These are phyloP conservation scores for Brachionus koreanus DNA, from an alignment of 1,140 invertebrate species.

Conservation along the genomic window DNA sequence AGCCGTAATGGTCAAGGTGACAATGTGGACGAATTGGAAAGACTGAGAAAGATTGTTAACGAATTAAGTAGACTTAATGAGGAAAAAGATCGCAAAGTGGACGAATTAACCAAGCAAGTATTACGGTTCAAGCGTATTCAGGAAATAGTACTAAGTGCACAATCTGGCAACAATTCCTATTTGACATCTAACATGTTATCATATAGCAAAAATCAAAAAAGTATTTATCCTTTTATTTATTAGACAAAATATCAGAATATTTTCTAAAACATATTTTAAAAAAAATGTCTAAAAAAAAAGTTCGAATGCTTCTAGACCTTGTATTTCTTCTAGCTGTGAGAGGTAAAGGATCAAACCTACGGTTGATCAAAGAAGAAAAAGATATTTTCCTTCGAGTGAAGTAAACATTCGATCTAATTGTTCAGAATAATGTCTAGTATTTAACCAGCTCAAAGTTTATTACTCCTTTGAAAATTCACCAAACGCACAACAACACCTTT, in stretches of 20 bases:
- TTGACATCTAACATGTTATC: background rate
- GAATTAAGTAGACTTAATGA: constrained; percentile 7
- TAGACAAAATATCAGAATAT: background rate
- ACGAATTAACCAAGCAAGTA: constrained; percentile 40
- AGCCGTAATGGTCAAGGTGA: background rate
- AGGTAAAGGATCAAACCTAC: too few relatives aligned
- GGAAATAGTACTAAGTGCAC: constrained; percentile 34
- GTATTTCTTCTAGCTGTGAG: too few relatives aligned
- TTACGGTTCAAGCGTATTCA: constrained; percentile 42
- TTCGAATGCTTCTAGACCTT: too few relatives aligned
- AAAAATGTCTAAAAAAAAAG: too few relatives aligned
- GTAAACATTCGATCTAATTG: too few relatives aligned
- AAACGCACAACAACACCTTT: too few relatives aligned
- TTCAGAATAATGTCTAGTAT: too few relatives aligned
- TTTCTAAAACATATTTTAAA: too few relatives aligned
- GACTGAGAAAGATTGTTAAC: background rate
- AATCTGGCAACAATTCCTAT: background rate
- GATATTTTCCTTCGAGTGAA: too few relatives aligned
- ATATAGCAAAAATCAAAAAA: background rate
- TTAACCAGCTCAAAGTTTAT: too few relatives aligned
- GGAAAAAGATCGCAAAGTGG: constrained; percentile 37
- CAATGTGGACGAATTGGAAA: background rate
- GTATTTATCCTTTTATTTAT: background rate
- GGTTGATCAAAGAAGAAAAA: too few relatives aligned
- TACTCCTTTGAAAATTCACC: too few relatives aligned